Evolutionary conservation across 2,113 vertebrate species (phyloP).

Genomic region (Bambusicola thoracicus): DNA sequence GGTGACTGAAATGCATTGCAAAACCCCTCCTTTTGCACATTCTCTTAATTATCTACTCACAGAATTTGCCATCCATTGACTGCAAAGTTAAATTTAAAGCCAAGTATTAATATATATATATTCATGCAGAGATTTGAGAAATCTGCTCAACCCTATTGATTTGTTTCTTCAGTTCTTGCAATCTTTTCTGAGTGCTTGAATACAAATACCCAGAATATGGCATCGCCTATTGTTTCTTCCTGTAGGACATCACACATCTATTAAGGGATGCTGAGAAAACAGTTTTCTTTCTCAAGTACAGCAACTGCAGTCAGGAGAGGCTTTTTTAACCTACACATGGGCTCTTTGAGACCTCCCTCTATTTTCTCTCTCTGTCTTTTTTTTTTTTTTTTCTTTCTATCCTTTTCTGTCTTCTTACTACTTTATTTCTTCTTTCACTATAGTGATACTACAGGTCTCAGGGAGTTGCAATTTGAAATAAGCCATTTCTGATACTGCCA

Average conservation of each 20-base stretch:
- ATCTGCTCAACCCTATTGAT: not conserved
- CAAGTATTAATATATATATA: not conserved
- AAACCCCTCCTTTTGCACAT: fast-evolving
- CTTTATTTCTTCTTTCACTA: not conserved
- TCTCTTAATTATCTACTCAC: not conserved
- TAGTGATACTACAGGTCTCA: not conserved
- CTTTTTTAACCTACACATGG: not conserved
- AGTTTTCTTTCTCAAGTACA: not conserved
- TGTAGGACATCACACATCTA: not conserved
- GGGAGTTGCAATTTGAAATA: not conserved
- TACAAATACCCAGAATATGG: not conserved
- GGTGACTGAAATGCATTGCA: not conserved
- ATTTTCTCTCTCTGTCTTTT: not conserved
- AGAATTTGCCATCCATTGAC: not conserved
- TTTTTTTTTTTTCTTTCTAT: not conserved
- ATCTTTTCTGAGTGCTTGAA: not conserved
- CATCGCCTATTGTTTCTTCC: not conserved
- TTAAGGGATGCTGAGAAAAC: not conserved
- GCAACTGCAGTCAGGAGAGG: not conserved
- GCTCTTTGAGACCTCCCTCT: not conserved
- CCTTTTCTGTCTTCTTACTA: not conserved
- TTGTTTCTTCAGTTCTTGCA: not conserved
- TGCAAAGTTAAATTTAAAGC: not conserved
- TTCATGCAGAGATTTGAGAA: not conserved
- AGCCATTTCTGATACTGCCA: conserved; percentile 9